These are phyloP conservation scores for Halichoerus grypus DNA, from an alignment of 2,113 vertebrate species.

Conservation along the genomic window DNA sequence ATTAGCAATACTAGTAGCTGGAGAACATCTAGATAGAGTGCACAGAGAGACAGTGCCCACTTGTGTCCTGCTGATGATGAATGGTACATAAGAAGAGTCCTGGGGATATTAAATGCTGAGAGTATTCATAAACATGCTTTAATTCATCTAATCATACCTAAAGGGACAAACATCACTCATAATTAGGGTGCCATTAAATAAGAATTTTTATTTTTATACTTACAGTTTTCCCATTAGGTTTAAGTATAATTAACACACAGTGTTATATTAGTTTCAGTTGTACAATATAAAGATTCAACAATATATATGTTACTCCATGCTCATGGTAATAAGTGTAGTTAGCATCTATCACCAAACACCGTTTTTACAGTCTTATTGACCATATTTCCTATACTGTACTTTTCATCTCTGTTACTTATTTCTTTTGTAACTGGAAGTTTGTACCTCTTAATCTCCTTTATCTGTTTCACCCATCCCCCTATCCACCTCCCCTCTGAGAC, in stretches of 20 bases:
- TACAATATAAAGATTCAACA: background rate
- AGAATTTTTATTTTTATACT: conserved; percentile 11
- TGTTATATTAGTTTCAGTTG: background rate
- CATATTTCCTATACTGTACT: background rate
- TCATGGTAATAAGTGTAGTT: background rate
- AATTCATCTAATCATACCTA: background rate
- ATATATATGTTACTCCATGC: background rate
- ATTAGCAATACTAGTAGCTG: background rate
- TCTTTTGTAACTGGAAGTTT: background rate
- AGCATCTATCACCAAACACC: background rate
- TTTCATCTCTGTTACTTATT: background rate
- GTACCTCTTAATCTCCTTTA: background rate
- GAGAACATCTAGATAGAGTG: background rate
- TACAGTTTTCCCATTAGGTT: background rate
- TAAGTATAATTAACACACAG: background rate
- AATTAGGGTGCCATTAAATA: background rate
- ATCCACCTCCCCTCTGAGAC: background rate
- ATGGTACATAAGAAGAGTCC: background rate
- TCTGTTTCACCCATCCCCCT: background rate
- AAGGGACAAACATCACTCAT: background rate
- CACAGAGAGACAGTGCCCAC: background rate
- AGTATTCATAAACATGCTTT: background rate
- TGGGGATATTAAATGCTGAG: background rate
- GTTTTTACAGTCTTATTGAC: background rate
- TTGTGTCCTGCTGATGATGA: background rate